Base-by-base conservation (phyloP, 2,888 invertebrate genomes). In the Drosophila heteroneura region DNA sequence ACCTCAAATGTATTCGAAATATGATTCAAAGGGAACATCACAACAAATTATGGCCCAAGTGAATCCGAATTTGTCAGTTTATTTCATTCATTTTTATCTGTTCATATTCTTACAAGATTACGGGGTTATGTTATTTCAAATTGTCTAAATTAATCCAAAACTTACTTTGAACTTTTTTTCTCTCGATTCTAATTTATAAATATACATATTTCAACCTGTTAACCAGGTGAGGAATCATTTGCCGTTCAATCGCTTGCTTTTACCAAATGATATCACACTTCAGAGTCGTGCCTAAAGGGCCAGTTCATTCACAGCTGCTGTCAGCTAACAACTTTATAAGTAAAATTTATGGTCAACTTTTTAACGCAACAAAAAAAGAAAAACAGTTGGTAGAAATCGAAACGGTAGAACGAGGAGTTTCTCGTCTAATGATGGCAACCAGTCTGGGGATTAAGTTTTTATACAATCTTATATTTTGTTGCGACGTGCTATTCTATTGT, bases 291-390 rank as follows among this genome's bases (percentile, higher is more conserved):
- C 44, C 41, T 28, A 28, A 65, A 49, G 63, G 61, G 67, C n/a
- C 74, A 72, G 54, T 76, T 83, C 84, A 89, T 83, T 84, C 86
- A 89, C 84, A 79, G 86, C 52, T 70, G 66, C 79, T 84, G 88
- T 89, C 88, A 82, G 69, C 73, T 79, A 70, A 87, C 77, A 82
- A 79, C 85, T 90, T 87, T 82, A 86, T 85, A 85, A 90, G 85
- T 82, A 53, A 70, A 90, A 85, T 87, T 90, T 87, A 85, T 90
- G 79, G 68, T 14, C 63, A 62, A 66, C 70, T 65, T 79, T 67
- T 62, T 26, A 60, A 53, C 61, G 63, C 64, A 82, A 78, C 56
- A n/a, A 28, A 30, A 69, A 70, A 66, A 62, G 10, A 30, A 58
- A 71, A 65, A 53, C 33, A 41, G 54, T 64, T 77, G 53, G 33